Evolutionary conservation across 2,888 invertebrate species (phyloP).

Genomic region (Liodrosophila aerea): DNA sequence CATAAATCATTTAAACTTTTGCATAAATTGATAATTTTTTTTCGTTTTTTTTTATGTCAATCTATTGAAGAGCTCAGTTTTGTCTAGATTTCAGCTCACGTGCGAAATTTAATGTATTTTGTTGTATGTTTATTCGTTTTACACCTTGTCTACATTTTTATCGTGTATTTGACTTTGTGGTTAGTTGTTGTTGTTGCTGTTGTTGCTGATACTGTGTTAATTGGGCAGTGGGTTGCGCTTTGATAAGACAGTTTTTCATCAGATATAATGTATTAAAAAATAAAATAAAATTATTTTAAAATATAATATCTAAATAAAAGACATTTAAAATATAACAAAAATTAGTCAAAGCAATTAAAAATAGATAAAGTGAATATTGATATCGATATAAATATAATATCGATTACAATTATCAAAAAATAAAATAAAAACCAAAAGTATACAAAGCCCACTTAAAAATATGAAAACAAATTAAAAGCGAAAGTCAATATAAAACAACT

Average conservation of each 20-base stretch:
- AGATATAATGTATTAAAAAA: background rate
- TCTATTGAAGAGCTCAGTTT: constrained; percentile 21
- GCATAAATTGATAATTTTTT: constrained; percentile 4
- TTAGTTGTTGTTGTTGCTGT: constrained; percentile 12
- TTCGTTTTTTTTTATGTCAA: constrained; percentile 2
- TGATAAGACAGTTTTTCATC: constrained; percentile 19
- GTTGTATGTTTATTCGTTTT: constrained; percentile 7
- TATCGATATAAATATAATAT: no score
- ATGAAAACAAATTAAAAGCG: constrained; percentile 31
- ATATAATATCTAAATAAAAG: no score
- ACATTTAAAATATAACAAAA: no score
- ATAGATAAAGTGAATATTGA: no score
- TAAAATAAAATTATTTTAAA: background rate
- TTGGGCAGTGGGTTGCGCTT: constrained; percentile 11
- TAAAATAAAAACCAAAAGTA: background rate
- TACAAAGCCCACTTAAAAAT: constrained; percentile 20
- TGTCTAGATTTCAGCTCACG: constrained; percentile 31
- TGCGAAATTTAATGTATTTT: constrained; percentile 22
- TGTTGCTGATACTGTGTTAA: constrained; percentile 26
- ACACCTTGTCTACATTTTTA: constrained; percentile 23
- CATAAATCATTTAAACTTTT: constrained; percentile 15
- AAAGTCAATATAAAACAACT: constrained; percentile 50
- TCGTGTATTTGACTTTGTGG: constrained; percentile 9
- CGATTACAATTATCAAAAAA: no score
- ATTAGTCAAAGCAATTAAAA: no score